phyloP scores from a whole-genome alignment of 2,113 vertebrate genomes.

The Megaleporinus macrocephalus region DNA sequence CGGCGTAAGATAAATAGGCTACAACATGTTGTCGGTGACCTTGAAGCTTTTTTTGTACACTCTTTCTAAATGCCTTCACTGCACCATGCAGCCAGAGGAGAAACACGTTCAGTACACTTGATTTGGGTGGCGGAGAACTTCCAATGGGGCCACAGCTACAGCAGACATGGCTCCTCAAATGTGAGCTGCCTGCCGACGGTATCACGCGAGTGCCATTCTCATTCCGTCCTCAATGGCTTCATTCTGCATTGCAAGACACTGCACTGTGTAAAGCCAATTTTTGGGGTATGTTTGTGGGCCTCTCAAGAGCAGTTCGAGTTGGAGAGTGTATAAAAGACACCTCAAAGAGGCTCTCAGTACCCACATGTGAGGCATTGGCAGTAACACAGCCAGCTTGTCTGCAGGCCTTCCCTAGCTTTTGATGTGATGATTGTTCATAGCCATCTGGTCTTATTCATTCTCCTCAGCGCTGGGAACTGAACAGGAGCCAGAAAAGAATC shows the following conservation, averaged over 20 bases:
- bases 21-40: background rate
- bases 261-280: background rate
- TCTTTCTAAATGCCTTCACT: background rate
- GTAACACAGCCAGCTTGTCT: conserved; percentile 23
- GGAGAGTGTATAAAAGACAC: background rate
- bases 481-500: conserved; percentile 27
- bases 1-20: background rate
- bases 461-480: background rate
- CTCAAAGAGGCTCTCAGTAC: conserved; percentile 25
- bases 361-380: background rate
- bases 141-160: background rate
- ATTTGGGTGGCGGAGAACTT: too few species aligned
- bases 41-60: background rate
- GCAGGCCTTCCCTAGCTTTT: background rate
- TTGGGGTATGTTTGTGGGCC: background rate
- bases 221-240: background rate
- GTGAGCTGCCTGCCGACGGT: background rate
- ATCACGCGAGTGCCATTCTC: background rate
- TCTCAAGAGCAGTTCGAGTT: background rate
- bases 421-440: conserved; percentile 22
- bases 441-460: conserved; percentile 43
- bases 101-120: background rate
- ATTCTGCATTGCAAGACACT: background rate
- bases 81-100: background rate
- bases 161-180: background rate